Evolutionary conservation across 2,113 vertebrate species (phyloP).

Genomic region (Ellobius talpinus): DNA sequence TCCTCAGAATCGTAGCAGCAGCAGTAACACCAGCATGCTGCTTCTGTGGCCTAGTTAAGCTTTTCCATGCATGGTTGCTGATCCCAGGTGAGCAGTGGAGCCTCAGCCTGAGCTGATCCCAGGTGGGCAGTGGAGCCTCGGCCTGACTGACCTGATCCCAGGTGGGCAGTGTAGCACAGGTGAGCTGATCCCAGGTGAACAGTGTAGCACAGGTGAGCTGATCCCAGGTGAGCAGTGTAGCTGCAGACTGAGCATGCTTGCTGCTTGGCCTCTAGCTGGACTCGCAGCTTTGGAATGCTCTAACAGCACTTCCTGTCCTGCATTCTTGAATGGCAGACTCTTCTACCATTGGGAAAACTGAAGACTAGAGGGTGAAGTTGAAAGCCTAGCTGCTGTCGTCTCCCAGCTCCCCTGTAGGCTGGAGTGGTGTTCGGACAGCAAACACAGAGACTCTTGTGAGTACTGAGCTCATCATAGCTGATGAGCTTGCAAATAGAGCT

Average conservation of each 20-base stretch:
- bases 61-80: slow-evolving; percentile 43
- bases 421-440: no score
- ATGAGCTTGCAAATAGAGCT: neutral
- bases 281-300: neutral
- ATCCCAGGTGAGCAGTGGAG: neutral
- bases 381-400: neutral
- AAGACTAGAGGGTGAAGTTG: neutral
- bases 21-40: neutral
- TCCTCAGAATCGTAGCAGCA: neutral
- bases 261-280: neutral
- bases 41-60: neutral
- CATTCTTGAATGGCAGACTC: neutral
- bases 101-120: neutral
- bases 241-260: slow-evolving; percentile 21
- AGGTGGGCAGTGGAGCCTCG: no score
- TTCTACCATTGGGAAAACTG: neutral
- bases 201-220: no score
- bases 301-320: neutral
- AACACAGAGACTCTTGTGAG: neutral
- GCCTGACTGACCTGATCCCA: neutral
- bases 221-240: neutral
- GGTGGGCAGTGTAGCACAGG: no score
- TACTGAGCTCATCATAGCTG: neutral
- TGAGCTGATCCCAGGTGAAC: neutral
- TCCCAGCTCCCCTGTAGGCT: accelerated